Conservation (phyloP, 2,888 invertebrate species). For the Ryuthela nishihirai region DNA sequence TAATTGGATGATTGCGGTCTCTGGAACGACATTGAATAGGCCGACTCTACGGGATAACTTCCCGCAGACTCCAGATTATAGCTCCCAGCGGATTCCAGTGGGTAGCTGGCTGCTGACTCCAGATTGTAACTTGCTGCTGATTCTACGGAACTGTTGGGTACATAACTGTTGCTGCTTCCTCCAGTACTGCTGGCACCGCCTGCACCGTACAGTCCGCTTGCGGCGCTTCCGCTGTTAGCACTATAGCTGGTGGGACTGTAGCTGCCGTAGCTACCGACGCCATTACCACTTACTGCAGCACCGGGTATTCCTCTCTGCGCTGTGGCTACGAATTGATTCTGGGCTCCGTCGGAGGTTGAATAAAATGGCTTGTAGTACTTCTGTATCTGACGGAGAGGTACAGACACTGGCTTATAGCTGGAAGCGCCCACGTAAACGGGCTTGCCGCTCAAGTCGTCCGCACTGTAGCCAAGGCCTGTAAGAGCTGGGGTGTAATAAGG, state of each 20-base stretch:
- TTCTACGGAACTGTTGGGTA: constrained; percentile 6
- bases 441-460: constrained; percentile 13
- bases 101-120: neutral
- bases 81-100: constrained; percentile 9
- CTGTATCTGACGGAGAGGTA: constrained; percentile 27
- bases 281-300: constrained; percentile 7
- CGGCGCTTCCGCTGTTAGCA: neutral
- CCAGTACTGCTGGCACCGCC: constrained; percentile 5
- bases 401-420: constrained; percentile 29
- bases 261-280: constrained; percentile 1
- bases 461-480: constrained; percentile 8
- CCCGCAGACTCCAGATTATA: constrained; percentile 13
- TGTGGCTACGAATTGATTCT: neutral
- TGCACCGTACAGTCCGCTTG: constrained; percentile 7
- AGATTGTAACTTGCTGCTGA: constrained; percentile 4
- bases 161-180: constrained; percentile 1
- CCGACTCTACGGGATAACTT: constrained; percentile 9
- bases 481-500: constrained; percentile 20
- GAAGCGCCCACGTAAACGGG: constrained; percentile 7
- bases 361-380: constrained; percentile 35
- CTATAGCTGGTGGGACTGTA: constrained; percentile 6
- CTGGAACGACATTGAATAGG: constrained; percentile 27
- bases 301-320: neutral
- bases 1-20: constrained; percentile 16
- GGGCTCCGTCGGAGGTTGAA: constrained; percentile 1